Base-by-base conservation (phyloP, 2,888 invertebrate species). In the Scaptomyza cyrtandrae region DNA sequence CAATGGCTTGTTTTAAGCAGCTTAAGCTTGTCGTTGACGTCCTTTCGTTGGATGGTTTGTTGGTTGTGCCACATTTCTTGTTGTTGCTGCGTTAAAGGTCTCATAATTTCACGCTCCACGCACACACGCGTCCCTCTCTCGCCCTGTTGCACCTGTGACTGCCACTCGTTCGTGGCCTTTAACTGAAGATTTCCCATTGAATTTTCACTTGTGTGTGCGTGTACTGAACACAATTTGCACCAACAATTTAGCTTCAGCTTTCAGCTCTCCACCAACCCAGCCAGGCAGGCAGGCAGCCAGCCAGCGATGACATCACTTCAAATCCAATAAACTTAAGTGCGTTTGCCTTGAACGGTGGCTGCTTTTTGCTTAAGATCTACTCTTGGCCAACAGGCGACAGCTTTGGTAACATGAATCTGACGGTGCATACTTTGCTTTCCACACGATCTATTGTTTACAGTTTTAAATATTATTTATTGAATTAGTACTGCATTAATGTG, bases 251-350 rank as follows among this genome's bases (percentile, higher is more conserved):
- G 53, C 69, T 54, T 62, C 55, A 49, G 52, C 62, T 68, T 55
- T 65, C 53, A 64, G 66, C 58, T 62, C 65, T 49, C 54, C 10
- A 16, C 41, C 62, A 24, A 31, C 46, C 49, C 44, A 61, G 59
- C 10, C 33, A 33, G 65, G 24, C 6, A 29, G 19, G 6, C 6
- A 27, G 9, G 7, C 9, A 31, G 31, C 10, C 33, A 33, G 39
- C 41, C 41, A 16, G 41, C 50, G 67, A 62, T 75, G 67, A 72
- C 66, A 78, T 68, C 82, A 65, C 83, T 74, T 68, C 66, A 84
- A 84, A 86, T 86, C 84, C 86, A 86, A 86, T 86, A 88, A 88
- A 84, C 74, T 81, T 84, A 75, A 86, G 87, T 83, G 86, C 69
- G 67, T 62, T 7, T 49, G 49, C 56, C 56, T 49, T 37, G 59